Percentiles rank a stretch among this genome's conserved stretches.
Conservation (phyloP, 2,797 vertebrate genomes). For the Arnoldichthys spilopterus region DNA sequence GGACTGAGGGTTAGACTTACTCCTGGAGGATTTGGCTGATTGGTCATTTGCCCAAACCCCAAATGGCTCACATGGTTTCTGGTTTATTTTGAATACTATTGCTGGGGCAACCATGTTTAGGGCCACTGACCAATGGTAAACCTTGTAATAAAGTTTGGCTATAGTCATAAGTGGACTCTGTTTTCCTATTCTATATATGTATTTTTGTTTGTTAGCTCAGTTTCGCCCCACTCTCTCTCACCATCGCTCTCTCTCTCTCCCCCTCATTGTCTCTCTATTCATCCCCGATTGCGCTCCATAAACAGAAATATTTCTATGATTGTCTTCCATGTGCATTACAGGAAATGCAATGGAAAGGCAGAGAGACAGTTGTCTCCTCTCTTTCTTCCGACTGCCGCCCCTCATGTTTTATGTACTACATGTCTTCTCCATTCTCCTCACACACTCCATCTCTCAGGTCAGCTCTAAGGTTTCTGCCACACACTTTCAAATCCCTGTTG, state of each 20-base stretch:
- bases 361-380: constrained; percentile 8
- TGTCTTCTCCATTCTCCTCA: neutral
- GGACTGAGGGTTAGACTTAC: neutral
- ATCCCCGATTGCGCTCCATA: neutral
- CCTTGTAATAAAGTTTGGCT: constrained; percentile 11
- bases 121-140: constrained; percentile 52
- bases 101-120: constrained; percentile 58
- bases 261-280: neutral
- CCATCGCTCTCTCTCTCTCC: neutral
- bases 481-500: constrained; percentile 10
- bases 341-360: neutral
- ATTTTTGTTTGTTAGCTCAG: constrained; percentile 2
- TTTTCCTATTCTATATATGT: neutral
- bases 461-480: constrained; percentile 12
- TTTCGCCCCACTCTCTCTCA: neutral
- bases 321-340: neutral
- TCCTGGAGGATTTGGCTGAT: constrained; percentile 23
- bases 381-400: neutral
- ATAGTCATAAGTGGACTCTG: constrained; percentile 6
- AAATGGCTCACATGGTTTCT: constrained; percentile 39
- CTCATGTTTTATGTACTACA: constrained; percentile 14
- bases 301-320: constrained; percentile 6
- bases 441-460: neutral
- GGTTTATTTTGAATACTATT: constrained; percentile 55
- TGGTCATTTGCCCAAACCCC: constrained; percentile 39